Percentiles rank a stretch among this genome's conserved stretches.
Conservation (phyloP, 2,888 invertebrate species). For the Morpho deidamia region DNA sequence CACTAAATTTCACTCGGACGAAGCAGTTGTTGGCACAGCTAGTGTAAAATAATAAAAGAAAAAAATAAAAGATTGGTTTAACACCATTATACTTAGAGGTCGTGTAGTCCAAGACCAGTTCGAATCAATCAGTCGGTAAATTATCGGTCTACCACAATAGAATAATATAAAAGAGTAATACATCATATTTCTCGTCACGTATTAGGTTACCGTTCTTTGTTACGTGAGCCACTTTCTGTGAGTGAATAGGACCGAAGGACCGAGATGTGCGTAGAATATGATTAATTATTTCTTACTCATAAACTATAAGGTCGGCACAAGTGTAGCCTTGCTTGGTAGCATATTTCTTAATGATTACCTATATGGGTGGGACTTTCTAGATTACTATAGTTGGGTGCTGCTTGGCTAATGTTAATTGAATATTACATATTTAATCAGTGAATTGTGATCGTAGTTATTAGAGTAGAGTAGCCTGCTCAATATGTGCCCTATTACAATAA, state of each 20-base stretch:
- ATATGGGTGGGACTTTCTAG: constrained; percentile 24
- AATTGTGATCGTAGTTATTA: not conserved
- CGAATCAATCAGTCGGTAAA: constrained; percentile 64
- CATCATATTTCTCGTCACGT: constrained; percentile 74
- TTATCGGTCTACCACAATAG: constrained; percentile 52
- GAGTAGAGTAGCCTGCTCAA: too few relatives aligned
- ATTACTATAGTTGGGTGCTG: not conserved
- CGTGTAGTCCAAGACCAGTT: constrained; percentile 38
- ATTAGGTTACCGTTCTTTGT: constrained; percentile 72
- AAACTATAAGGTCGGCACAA: constrained; percentile 37
- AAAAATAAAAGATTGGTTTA: too few relatives aligned
- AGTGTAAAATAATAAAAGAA: too few relatives aligned
- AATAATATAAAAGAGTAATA: constrained; percentile 55
- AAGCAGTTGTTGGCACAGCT: too few relatives aligned
- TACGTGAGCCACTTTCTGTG: constrained; percentile 74
- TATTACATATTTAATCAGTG: too few relatives aligned
- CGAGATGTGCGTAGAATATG: constrained; percentile 64
- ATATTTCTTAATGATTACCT: constrained; percentile 26
- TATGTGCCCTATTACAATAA: too few relatives aligned
- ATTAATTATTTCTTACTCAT: constrained; percentile 65
- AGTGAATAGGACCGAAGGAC: constrained; percentile 63
- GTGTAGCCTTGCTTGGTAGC: constrained; percentile 32
- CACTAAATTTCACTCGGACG: too few relatives aligned
- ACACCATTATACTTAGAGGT: not conserved
- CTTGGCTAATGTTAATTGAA: not conserved